Conservation (phyloP, 2,888 invertebrate genomes). For the Netelia fuscicornis region DNA sequence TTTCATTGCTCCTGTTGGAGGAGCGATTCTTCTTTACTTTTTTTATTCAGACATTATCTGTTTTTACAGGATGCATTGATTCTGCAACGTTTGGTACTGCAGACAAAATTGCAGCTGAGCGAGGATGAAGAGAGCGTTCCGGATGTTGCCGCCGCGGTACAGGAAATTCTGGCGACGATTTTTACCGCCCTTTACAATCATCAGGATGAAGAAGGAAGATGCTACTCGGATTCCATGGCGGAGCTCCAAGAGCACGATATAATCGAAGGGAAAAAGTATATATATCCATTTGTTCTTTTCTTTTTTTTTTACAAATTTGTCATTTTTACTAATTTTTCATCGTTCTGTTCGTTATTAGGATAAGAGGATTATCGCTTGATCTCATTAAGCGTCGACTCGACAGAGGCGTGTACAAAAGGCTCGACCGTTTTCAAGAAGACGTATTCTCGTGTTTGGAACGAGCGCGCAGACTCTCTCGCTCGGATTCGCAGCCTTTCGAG, state of each 20-base stretch:
- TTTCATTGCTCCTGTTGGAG: neutral
- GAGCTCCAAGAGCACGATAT: constrained; percentile 95
- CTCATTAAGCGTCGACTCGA: constrained; percentile 97
- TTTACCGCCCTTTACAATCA: constrained; percentile 98
- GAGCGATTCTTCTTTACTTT: neutral
- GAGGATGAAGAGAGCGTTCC: constrained; percentile 95
- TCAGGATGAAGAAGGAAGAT: constrained; percentile 98
- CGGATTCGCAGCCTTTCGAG: constrained; percentile 98
- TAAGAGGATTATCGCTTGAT: constrained; percentile 95
- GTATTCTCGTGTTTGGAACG: constrained; percentile 97
- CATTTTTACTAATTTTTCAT: constrained; percentile 27
- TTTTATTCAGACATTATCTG: constrained; percentile 21
- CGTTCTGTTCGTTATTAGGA: constrained; percentile 84
- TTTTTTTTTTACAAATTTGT: constrained; percentile 85
- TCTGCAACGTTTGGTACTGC: constrained; percentile 95
- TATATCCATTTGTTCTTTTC: constrained; percentile 1
- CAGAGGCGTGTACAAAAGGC: constrained; percentile 95
- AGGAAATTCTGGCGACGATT: constrained; percentile 95
- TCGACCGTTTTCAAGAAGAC: constrained; percentile 98
- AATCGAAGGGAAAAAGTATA: constrained; percentile 88
- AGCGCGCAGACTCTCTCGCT: constrained; percentile 94
- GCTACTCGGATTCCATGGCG: constrained; percentile 97
- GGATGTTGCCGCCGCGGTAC: constrained; percentile 95
- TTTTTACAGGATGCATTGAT: constrained; percentile 92
- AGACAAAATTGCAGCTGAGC: constrained; percentile 95